Base-by-base conservation (phyloP, 1,140 invertebrate genomes). In the Drosophila bocqueti region DNA sequence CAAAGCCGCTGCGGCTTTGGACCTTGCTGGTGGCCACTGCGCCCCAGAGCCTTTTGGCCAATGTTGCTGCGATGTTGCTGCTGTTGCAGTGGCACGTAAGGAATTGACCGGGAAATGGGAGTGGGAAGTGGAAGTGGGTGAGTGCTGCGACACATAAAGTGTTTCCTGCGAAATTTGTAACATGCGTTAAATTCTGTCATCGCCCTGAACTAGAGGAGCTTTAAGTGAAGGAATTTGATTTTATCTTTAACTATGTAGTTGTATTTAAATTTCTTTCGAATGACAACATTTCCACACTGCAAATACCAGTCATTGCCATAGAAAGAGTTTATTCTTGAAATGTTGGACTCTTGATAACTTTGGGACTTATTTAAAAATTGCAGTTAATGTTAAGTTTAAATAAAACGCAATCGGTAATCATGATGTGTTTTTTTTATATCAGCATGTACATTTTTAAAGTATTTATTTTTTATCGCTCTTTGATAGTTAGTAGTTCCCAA, bases 141-240 rank as follows among this genome's bases (percentile, higher is more conserved):
- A 31, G 45, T 40, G 57, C 36, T 38, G 66, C 47, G 65, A 74
- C 83, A 80, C 83, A 77, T 66, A 45, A 61, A 66, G 60, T 67
- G 79, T 66, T 52, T 65, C 54, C 50, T 54, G 29, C 43, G 43
- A 74, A 68, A 80, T 81, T 71, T 72, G 76, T 29, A 69, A 68
- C 77, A 81, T 59, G 84, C 69, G 54, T 68, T 84, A 55, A 69
- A 87, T 79, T 49, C 55, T n/a, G 15, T 29, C 36, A 46, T 43
- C 38, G 38, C 68, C 49, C 46, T 11, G 24, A 43, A 29, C 45
- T 50, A 15, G 18, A 29, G 40, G n/a, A 45, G 15, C 34, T 50
- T 57, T 21, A 59, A 71, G 10, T 36, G 16, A 5, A 21, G 13
- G 21, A 36, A 38, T 46, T 18, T 5, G 10, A n/a, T 63, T 36